These are phyloP conservation scores for Neomorphus geoffroyi DNA, from an alignment of 2,797 vertebrate species.

Conservation along the genomic window DNA sequence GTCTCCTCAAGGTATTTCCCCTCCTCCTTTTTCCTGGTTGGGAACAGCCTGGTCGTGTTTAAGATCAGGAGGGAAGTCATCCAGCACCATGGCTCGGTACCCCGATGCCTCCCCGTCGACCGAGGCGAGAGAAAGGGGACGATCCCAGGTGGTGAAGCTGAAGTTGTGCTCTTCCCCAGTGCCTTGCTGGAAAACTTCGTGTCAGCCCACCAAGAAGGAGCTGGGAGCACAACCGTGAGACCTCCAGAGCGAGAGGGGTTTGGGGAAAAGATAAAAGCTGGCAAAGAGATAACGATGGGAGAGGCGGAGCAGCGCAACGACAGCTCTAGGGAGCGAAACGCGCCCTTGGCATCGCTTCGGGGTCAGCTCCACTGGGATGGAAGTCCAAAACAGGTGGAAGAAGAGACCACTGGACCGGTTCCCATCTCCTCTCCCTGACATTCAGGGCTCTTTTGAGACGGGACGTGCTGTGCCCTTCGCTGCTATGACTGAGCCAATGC, in stretches of 20 bases:
- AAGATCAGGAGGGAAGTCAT: not conserved
- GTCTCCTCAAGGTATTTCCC: not conserved
- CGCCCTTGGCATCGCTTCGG: accelerated
- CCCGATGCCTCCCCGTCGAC: not conserved
- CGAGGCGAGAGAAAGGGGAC: accelerated
- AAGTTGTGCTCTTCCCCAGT: not conserved
- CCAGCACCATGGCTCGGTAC: accelerated
- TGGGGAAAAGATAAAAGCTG: not conserved
- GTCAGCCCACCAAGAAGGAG: not conserved
- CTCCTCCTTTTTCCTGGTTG: not conserved
- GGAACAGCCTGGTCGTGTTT: accelerated
- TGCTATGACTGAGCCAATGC: not conserved
- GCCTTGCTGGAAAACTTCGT: accelerated
- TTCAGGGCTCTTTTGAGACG: accelerated
- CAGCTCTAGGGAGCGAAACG: not conserved
- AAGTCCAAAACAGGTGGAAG: not conserved
- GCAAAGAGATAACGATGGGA: not conserved
- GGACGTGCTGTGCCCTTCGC: accelerated
- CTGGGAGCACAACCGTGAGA: accelerated
- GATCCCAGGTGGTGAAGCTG: not conserved
- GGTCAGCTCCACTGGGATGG: not conserved
- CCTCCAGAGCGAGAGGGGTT: not conserved
- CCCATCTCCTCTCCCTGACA: not conserved
- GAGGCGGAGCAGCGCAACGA: too few species aligned
- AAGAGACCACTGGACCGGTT: too few species aligned